Conservation (phyloP, 2,113 vertebrate genomes). For the Pteronura brasiliensis region DNA sequence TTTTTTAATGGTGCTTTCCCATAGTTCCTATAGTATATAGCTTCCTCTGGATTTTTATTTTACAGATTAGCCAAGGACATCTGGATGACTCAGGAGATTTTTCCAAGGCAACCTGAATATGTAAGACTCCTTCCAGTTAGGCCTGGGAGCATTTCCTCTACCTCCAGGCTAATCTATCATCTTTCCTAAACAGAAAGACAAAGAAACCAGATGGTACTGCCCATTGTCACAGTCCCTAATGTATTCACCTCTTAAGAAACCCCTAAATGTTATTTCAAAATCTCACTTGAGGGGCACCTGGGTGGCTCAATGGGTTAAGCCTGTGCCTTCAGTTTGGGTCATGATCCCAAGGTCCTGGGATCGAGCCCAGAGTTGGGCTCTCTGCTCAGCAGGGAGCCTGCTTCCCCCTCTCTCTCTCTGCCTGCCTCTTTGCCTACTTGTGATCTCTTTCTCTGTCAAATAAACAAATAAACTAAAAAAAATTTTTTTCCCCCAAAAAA, state of each 20-base stretch:
- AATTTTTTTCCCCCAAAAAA: too few relatives aligned
- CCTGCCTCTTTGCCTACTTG: too few relatives aligned
- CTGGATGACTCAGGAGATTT: not conserved
- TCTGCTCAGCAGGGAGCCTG: too few relatives aligned
- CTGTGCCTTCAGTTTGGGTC: too few relatives aligned
- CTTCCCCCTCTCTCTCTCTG: too few relatives aligned
- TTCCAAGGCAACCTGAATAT: not conserved
- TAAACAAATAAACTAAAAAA: too few relatives aligned
- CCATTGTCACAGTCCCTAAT: rapidly evolving
- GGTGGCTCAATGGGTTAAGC: too few relatives aligned
- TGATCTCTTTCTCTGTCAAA: too few relatives aligned
- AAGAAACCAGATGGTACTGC: not conserved
- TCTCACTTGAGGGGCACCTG: not conserved
- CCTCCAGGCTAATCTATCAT: too few relatives aligned
- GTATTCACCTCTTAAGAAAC: not conserved
- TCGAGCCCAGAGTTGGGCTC: too few relatives aligned
- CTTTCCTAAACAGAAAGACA: not conserved
- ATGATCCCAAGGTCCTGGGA: too few relatives aligned
- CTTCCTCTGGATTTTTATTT: not conserved
- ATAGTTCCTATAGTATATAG: not conserved
- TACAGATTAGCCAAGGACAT: not conserved
- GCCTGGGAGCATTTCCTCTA: not conserved
- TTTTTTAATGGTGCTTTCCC: not conserved
- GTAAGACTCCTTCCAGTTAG: not conserved
- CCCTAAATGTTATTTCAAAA: not conserved